phyloP scores from a whole-genome alignment of 2,888 invertebrate genomes.

The Metalampra italica region DNA sequence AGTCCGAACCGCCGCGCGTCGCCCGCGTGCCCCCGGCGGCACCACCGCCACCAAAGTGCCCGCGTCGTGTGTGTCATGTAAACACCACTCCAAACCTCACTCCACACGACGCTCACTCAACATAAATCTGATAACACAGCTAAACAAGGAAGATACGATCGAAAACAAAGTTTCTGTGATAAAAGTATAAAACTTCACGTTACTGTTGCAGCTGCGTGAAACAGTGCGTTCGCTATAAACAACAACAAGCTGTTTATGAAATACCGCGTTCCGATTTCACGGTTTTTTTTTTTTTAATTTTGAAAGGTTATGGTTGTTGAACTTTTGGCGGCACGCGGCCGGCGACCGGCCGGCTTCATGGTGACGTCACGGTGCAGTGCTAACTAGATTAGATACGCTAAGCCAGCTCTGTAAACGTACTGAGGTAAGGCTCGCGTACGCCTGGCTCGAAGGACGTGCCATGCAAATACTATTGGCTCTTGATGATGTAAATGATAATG shows the following conservation, averaged over 20 bases:
- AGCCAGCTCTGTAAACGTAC: conserved; percentile 46
- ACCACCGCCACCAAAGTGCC: conserved; percentile 21
- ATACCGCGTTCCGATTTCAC: conserved; percentile 17
- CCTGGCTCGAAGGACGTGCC: conserved; percentile 32
- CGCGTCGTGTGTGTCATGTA: conserved; percentile 19
- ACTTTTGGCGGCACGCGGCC: conserved; percentile 56
- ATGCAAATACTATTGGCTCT: conserved; percentile 30
- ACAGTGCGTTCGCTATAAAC: conserved; percentile 24
- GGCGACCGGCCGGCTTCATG: conserved; percentile 33
- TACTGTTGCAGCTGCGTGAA: conserved; percentile 7
- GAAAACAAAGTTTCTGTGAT: conserved; percentile 8
- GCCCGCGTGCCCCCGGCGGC: conserved; percentile 28
- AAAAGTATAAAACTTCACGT: conserved; percentile 2
- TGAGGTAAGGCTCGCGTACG: conserved; percentile 32
- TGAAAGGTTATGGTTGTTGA: conserved; percentile 66
- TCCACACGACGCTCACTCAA: not conserved
- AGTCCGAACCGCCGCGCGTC: conserved; percentile 49
- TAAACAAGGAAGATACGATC: not conserved
- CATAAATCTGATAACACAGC: not conserved
- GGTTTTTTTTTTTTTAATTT: conserved; percentile 17
- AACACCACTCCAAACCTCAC: conserved; percentile 5
- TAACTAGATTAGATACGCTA: conserved; percentile 69
- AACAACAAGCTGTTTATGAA: conserved; percentile 25
- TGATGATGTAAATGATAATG: conserved; percentile 9
- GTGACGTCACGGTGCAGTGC: conserved; percentile 62